These are phyloP conservation scores for Apus apus DNA, from an alignment of 2,113 vertebrate species.

Conservation along the genomic window DNA sequence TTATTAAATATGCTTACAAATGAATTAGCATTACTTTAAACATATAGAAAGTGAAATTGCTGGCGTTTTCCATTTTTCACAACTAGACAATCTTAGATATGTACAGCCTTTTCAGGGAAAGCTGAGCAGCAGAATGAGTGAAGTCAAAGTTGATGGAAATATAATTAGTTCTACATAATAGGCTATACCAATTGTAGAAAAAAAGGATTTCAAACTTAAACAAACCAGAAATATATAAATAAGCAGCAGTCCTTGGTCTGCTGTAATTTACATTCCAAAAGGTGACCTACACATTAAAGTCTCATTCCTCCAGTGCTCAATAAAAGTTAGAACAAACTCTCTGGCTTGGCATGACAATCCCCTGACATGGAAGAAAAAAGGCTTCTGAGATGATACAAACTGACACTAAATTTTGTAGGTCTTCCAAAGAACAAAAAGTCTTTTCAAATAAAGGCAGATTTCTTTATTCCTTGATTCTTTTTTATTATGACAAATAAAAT, in stretches of 20 bases:
- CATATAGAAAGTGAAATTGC: not conserved
- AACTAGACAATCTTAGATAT: not conserved
- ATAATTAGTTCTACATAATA: not conserved
- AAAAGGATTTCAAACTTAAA: not conserved
- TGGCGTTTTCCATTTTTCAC: not conserved
- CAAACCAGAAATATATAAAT: not conserved
- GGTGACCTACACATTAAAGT: not conserved
- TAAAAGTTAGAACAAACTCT: not conserved
- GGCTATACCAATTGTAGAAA: not conserved
- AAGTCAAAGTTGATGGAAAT: not conserved
- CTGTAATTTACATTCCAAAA: slow-evolving; percentile 20
- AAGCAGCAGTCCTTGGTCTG: not conserved
- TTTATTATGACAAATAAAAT: not conserved
- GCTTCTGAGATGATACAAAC: not conserved
- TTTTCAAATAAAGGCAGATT: not conserved
- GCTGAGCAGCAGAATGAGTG: not conserved
- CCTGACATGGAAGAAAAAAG: not conserved
- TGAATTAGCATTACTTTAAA: not conserved
- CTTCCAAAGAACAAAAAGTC: not conserved
- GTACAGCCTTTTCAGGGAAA: not conserved
- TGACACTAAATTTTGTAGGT: not conserved
- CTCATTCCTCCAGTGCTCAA: not conserved
- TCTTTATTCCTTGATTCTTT: not conserved
- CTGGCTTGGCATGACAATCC: not conserved
- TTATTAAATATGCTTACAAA: not conserved